These are phyloP conservation scores for Dissostichus mawsoni DNA, from an alignment of 2,113 vertebrate species.

Conservation along the genomic window DNA sequence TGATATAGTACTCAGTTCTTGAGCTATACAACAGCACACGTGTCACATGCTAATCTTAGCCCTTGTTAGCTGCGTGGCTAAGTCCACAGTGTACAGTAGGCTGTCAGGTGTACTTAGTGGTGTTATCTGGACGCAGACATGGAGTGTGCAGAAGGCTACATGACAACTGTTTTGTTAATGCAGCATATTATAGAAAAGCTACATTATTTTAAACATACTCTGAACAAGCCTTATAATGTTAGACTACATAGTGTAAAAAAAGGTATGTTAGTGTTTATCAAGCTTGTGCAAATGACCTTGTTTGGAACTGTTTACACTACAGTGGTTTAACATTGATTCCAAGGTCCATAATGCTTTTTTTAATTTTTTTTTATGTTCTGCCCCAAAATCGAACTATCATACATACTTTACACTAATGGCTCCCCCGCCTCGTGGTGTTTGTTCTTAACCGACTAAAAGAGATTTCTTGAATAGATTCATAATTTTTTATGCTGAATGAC, in stretches of 20 bases:
- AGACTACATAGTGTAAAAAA: neutral
- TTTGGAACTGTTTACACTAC: neutral
- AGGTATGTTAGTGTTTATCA: neutral
- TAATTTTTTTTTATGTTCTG: neutral
- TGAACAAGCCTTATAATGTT: neutral
- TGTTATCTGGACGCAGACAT: conserved; percentile 10
- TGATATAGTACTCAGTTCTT: conserved; percentile 39
- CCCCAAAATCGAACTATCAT: neutral
- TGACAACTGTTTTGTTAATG: conserved; percentile 2
- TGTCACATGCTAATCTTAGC: conserved; percentile 36
- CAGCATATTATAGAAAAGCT: neutral
- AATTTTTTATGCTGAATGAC: no score
- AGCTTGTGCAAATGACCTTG: neutral
- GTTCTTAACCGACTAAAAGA: no score
- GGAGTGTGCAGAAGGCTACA: conserved; percentile 4
- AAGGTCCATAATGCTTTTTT: neutral
- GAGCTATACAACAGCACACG: conserved; percentile 39
- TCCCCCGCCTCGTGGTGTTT: no score
- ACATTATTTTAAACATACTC: neutral
- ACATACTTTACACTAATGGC: neutral
- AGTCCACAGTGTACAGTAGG: conserved; percentile 1
- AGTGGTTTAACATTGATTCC: neutral
- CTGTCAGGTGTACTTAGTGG: conserved; percentile 10
- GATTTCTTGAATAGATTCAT: no score
- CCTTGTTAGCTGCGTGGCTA: conserved; percentile 17